These are phyloP conservation scores for Charadrius vociferus DNA, from an alignment of 2,113 vertebrate genomes.

Conservation along the genomic window DNA sequence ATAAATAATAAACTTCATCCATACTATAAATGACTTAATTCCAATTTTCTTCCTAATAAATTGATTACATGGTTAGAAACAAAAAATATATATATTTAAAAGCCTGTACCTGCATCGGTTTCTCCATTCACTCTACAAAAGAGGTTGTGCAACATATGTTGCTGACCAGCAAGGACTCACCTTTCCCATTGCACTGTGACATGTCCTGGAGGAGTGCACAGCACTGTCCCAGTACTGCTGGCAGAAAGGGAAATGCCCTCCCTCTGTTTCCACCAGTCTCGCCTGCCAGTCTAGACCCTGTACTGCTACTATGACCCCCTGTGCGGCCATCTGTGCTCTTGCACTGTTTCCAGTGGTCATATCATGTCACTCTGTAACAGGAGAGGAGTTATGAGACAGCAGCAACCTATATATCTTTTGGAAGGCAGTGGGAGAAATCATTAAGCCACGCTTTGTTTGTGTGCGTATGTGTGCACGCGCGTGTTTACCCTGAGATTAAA, in stretches of 20 bases:
- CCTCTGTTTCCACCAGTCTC: background rate
- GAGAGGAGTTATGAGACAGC: background rate
- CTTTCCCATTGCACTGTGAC: background rate
- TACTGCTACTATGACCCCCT: background rate
- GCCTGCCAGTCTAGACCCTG: background rate
- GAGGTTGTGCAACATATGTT: background rate
- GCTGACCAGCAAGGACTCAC: background rate
- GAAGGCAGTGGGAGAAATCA: background rate
- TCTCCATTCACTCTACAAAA: background rate
- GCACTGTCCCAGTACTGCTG: background rate
- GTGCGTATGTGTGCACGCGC: background rate
- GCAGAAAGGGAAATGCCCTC: background rate
- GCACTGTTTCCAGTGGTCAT: background rate
- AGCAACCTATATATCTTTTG: background rate
- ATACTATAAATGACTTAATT: background rate
- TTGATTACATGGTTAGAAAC: background rate
- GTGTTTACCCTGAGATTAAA: background rate
- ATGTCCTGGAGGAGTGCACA: background rate
- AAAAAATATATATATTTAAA: background rate
- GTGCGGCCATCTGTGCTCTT: background rate
- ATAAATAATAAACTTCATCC: background rate
- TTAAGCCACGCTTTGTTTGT: background rate
- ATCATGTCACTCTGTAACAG: fast-evolving
- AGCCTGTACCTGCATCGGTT: background rate
- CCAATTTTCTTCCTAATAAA: background rate